Evolutionary conservation across 2,113 vertebrate genomes (phyloP).

Genomic region (Xyrauchen texanus): DNA sequence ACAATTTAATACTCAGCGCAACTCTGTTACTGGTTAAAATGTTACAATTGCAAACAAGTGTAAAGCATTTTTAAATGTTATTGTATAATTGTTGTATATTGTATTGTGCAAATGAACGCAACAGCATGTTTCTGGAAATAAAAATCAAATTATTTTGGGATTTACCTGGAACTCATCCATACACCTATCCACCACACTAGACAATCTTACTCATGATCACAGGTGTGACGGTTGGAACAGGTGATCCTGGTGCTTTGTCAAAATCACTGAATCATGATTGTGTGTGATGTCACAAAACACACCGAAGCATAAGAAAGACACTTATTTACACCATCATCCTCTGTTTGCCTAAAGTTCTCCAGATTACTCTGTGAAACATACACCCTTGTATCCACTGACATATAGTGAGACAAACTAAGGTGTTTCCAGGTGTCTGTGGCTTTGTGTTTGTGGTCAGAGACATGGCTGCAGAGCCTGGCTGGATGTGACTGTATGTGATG

Average conservation of each 20-base stretch:
- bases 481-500: constrained; percentile 12
- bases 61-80: background rate
- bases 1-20: background rate
- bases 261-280: background rate
- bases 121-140: too few relatives aligned
- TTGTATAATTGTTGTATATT: too few relatives aligned
- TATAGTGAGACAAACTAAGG: background rate
- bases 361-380: background rate
- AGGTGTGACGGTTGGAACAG: background rate
- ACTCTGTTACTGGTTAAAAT: too few relatives aligned
- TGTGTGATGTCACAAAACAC: constrained; percentile 11
- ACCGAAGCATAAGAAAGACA: background rate
- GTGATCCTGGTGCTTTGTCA: background rate
- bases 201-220: background rate
- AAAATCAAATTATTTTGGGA: too few relatives aligned
- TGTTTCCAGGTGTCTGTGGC: constrained; percentile 6
- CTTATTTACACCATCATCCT: background rate
- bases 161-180: too few relatives aligned
- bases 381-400: background rate
- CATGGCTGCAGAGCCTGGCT: background rate
- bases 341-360: constrained; percentile 14
- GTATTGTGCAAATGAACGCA: too few relatives aligned
- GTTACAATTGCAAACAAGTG: background rate
- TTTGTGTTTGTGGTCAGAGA: constrained; percentile 31
- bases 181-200: background rate